These are phyloP conservation scores for Paramisgurnus dabryanus DNA, from an alignment of 2,113 vertebrate genomes.

Conservation along the genomic window DNA sequence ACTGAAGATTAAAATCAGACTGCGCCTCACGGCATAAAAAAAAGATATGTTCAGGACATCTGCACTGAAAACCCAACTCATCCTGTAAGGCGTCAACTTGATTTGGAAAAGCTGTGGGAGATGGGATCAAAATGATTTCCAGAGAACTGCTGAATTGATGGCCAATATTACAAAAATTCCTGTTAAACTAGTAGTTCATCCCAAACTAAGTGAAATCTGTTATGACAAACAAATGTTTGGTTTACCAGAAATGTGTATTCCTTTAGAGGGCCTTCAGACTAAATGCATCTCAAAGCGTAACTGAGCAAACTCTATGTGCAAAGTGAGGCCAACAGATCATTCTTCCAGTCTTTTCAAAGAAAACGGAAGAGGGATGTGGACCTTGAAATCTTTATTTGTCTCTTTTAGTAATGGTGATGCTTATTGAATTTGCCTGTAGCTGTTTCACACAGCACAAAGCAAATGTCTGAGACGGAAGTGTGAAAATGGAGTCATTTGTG, in stretches of 20 bases:
- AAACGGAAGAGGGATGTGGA: neutral
- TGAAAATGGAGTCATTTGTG: conserved; percentile 12
- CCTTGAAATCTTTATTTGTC: conserved; percentile 14
- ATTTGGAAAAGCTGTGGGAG: conserved; percentile 46
- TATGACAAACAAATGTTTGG: no score
- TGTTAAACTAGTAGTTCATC: neutral
- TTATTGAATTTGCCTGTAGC: neutral
- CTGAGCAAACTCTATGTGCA: no score
- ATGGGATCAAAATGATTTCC: conserved; percentile 20
- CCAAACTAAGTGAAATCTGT: no score
- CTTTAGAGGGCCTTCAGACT: conserved; percentile 6
- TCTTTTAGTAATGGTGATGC: conserved; percentile 13
- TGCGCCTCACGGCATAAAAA: conserved; percentile 7
- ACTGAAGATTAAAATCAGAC: conserved; percentile 47
- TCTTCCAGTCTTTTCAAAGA: conserved; percentile 25
- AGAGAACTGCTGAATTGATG: neutral
- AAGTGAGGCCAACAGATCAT: neutral
- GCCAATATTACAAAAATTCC: neutral
- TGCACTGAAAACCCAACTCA: conserved; percentile 12
- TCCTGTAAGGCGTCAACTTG: conserved; percentile 20
- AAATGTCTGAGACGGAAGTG: conserved; percentile 12
- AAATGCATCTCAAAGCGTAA: neutral
- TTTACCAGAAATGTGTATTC: neutral
- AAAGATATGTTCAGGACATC: conserved; percentile 26
- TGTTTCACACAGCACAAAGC: neutral